These are phyloP conservation scores for Noctilio leporinus DNA, from an alignment of 2,113 vertebrate species.

Conservation along the genomic window DNA sequence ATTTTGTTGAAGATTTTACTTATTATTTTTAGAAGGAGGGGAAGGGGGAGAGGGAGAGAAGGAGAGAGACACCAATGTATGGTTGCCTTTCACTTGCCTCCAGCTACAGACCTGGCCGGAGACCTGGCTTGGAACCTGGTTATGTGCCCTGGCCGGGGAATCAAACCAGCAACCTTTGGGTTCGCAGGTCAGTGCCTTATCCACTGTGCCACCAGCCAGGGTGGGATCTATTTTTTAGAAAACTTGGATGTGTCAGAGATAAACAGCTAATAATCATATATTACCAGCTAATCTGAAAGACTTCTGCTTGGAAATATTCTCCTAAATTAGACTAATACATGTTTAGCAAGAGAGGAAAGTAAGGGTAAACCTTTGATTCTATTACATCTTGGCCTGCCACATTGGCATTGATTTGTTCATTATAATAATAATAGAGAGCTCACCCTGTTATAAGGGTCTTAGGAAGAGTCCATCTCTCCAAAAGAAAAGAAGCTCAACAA, in stretches of 20 bases:
- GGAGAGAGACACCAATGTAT: too few relatives aligned
- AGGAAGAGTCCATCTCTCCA: background rate
- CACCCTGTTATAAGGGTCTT: background rate
- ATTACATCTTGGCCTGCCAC: background rate
- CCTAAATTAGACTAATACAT: background rate
- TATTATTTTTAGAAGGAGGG: too few relatives aligned
- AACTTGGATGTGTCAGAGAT: background rate
- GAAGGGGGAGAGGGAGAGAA: too few relatives aligned
- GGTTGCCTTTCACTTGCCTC: too few relatives aligned
- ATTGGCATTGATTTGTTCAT: background rate
- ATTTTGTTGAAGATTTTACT: too few relatives aligned
- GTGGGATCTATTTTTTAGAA: background rate
- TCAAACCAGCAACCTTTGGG: too few relatives aligned
- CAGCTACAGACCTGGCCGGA: too few relatives aligned
- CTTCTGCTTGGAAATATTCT: background rate
- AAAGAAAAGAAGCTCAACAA: background rate
- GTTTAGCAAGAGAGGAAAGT: background rate
- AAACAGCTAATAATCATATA: background rate
- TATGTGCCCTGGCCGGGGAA: too few relatives aligned
- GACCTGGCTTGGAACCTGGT: too few relatives aligned
- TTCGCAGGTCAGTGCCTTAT: too few relatives aligned
- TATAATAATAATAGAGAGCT: background rate
- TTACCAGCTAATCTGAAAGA: background rate
- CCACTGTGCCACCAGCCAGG: too few relatives aligned
- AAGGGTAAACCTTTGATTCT: background rate